phyloP scores from a whole-genome alignment of 2,797 vertebrate species.

The Prunella strophiata region DNA sequence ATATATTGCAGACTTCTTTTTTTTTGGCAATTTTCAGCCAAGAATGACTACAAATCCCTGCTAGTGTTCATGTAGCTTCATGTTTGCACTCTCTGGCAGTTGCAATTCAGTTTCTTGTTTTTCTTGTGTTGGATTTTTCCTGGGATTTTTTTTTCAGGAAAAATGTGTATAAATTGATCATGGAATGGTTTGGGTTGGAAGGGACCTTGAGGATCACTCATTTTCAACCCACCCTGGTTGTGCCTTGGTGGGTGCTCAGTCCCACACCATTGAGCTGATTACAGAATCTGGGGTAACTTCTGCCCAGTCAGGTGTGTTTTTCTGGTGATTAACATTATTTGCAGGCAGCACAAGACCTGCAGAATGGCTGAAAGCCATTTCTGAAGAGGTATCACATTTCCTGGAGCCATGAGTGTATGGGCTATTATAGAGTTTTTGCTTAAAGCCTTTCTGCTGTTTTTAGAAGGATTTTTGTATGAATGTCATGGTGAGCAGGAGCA shows the following conservation, averaged over 20 bases:
- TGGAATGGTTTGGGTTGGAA: neutral
- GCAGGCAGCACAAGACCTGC: neutral
- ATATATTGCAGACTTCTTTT: neutral
- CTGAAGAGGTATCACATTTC: neutral
- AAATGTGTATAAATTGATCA: neutral
- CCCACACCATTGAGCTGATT: neutral
- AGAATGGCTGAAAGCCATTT: neutral
- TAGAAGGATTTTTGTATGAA: neutral
- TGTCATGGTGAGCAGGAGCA: neutral
- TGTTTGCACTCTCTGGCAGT: neutral
- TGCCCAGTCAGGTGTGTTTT: neutral
- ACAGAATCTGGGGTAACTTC: neutral
- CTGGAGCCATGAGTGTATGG: neutral
- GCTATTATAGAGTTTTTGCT: neutral
- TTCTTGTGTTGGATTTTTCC: neutral
- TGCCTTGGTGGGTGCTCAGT: neutral
- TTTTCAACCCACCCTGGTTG: neutral
- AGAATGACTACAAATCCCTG: neutral
- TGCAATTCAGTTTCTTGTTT: neutral
- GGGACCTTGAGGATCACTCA: neutral
- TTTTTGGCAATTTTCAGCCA: neutral
- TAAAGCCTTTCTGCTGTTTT: neutral
- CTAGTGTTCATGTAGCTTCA: neutral
- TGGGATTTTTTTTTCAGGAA: neutral
- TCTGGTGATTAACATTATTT: neutral